Percentiles rank a stretch among this genome's conserved stretches.
phyloP scores from a whole-genome alignment of 2,888 invertebrate genomes.

The Lasioglossum figueresi region DNA sequence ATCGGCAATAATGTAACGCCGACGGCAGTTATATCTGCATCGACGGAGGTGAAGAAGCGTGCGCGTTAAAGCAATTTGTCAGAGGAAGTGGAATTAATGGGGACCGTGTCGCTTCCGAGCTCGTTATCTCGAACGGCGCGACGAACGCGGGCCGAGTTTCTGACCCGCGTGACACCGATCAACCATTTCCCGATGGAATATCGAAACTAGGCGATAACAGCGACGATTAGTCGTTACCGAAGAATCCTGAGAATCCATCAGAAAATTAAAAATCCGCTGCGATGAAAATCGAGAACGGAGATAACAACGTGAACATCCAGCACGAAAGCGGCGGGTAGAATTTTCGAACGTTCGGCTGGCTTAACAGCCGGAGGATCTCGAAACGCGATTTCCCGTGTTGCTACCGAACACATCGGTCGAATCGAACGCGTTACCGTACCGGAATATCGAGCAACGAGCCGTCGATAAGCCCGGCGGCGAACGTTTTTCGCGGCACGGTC shows the following conservation, averaged over 20 bases:
- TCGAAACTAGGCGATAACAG: not conserved
- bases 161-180: not conserved
- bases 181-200: not conserved
- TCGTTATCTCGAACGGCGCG: not conserved
- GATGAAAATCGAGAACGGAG: not conserved
- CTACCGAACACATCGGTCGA: not conserved
- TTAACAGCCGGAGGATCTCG: not conserved
- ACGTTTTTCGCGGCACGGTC: not conserved
- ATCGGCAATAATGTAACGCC: constrained; percentile 16
- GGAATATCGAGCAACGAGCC: constrained; percentile 1
- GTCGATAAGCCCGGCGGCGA: constrained; percentile 19
- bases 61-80: constrained; percentile 43
- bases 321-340: not conserved
- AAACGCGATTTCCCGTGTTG: not conserved
- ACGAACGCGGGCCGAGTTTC: not conserved
- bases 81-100: constrained; percentile 25
- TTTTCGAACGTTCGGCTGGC: not conserved
- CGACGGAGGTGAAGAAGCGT: constrained; percentile 22
- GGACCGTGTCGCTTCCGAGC: not conserved
- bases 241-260: not conserved
- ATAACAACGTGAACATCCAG: not conserved
- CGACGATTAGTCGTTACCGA: not conserved
- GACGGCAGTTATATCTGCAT: constrained; percentile 35
- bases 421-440: constrained; percentile 4
- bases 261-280: not conserved